Evolutionary conservation across 2,113 vertebrate genomes (phyloP), one percentile per base, ranked within the genome.

Genomic region (Alexandromys fortis): DNA sequence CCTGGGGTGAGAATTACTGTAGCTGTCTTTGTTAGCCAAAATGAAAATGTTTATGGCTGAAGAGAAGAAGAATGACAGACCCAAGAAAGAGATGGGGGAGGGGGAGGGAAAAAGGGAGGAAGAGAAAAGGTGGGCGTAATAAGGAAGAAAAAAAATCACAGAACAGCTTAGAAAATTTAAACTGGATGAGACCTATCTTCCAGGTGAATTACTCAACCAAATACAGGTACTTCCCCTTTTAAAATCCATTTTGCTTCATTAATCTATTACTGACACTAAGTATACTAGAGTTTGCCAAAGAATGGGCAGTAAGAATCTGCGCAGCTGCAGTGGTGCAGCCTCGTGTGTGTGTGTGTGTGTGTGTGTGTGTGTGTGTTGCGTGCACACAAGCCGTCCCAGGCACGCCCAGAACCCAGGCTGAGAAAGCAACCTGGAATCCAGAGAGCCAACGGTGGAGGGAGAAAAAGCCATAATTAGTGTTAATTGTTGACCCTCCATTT

Each of bases 401-500:
- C 65, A 61, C 4, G 33, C 94, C 49, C 68, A 22, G 86, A 65
- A 63, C 67, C 26, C 16, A 47, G 93, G 86, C 90, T 14, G 42
- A 92, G 55, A 35, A 17, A 30, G 89, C 82, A 76, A 45, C 79
- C 79, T 88, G 97, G 96, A 93, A 97, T 90, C 92, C 96, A 94
- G 91, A 89, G 95, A 94, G 88, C 68, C 94, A 87, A 76, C 63
- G 45, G 63, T 49, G 49, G 86, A 93, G 94, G 97, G 96, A 92
- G 96, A 92, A 45, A 95, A 96, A 97, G 96, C 97, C 95, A 47
- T 96, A 92, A 97, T 98, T 97, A 93, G 78, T 96, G 92, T 97
- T 98, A 98, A 96, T 96, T 98, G 94, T 97, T 98, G 96, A 93
- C 94, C 78, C 30, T 90, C 72, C 91, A 87, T 90, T 98, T 98